Conservation (phyloP, 2,797 vertebrate genomes). For the Sorex maritimensis region DNA sequence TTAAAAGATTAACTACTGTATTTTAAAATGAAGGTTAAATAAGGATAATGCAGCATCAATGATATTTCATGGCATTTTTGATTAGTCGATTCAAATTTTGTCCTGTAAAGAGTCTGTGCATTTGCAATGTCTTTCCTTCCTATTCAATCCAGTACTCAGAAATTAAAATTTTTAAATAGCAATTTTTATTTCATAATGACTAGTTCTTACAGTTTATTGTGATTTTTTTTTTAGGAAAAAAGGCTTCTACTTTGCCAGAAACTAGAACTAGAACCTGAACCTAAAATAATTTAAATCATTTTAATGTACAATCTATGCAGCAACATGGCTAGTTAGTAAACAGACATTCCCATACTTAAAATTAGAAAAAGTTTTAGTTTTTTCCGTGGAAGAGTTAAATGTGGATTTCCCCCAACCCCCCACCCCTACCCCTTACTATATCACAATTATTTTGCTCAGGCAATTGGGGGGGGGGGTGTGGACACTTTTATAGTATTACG, state of each 20-base stretch:
- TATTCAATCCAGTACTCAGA: conserved; percentile 56
- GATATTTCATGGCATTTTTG: conserved; percentile 75
- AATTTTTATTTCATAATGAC: conserved; percentile 69
- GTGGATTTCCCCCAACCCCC: conserved; percentile 40
- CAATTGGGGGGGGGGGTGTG: conserved; percentile 67
- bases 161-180: conserved; percentile 54
- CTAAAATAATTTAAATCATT: conserved; percentile 69
- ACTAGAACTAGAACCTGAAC: conserved; percentile 68
- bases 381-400: conserved; percentile 73
- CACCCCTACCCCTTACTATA: conserved; percentile 37
- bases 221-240: conserved; percentile 63
- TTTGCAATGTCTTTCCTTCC: conserved; percentile 61
- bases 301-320: conserved; percentile 67
- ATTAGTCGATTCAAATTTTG: conserved; percentile 66
- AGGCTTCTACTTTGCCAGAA: conserved; percentile 68
- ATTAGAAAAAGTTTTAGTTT: conserved; percentile 74
- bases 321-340: conserved; percentile 67
- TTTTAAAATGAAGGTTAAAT: conserved; percentile 79
- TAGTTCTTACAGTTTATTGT: conserved; percentile 66
- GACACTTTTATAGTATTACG: conserved; percentile 69
- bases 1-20: conserved; percentile 66
- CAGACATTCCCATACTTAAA: conserved; percentile 76
- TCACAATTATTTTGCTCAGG: conserved; percentile 82
- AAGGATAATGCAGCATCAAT: conserved; percentile 56
- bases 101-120: conserved; percentile 58